Conservation (phyloP, 2,888 invertebrate genomes). For the Alsophila aescularia region DNA sequence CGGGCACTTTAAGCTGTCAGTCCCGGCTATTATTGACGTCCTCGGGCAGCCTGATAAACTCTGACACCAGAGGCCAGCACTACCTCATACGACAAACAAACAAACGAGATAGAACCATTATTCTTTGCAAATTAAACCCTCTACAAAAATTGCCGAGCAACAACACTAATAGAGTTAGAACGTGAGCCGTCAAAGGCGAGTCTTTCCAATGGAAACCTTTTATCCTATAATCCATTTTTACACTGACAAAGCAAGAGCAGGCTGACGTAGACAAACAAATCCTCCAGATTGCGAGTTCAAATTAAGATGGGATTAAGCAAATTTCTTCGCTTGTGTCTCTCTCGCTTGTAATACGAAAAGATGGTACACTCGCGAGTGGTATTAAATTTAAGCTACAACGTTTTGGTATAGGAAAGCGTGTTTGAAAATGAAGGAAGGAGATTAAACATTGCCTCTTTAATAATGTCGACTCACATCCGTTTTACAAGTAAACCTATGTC, state of each 20-base stretch:
- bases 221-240: constrained; percentile 69
- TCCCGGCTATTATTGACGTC: too few relatives aligned
- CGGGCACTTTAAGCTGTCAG: too few relatives aligned
- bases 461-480: neutral
- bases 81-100: neutral
- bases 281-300: constrained; percentile 67
- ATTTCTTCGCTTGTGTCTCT: constrained; percentile 60
- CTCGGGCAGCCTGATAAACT: too few relatives aligned
- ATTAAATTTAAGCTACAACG: constrained; percentile 26
- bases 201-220: constrained; percentile 48
- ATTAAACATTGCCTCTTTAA: neutral
- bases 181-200: constrained; percentile 53
- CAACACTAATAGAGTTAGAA: constrained; percentile 52
- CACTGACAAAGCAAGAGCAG: constrained; percentile 67
- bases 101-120: neutral
- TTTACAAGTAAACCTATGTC: too few relatives aligned
- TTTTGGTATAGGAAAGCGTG: constrained; percentile 7
- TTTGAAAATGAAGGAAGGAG: constrained; percentile 1
- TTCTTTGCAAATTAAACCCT: constrained; percentile 9
- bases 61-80: too few relatives aligned
- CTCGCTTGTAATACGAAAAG: constrained; percentile 42
- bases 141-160: constrained; percentile 25
- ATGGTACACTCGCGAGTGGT: constrained; percentile 42
- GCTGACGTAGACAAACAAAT: constrained; percentile 63
- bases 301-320: constrained; percentile 71